These are phyloP conservation scores for Drosophila gunungcola DNA, from an alignment of 1,140 invertebrate species.

Conservation along the genomic window DNA sequence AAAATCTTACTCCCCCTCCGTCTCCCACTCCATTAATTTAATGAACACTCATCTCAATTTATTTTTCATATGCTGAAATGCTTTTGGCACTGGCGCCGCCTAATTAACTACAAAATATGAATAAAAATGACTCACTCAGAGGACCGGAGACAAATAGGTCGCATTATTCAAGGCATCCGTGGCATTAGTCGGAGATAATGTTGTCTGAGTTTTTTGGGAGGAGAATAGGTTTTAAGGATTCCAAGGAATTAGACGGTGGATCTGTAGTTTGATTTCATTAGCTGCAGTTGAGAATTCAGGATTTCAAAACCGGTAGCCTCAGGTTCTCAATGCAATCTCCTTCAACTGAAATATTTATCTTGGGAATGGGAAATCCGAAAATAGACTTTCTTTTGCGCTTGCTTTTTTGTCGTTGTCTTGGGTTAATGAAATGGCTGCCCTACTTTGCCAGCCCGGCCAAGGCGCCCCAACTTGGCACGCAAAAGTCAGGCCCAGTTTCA, in stretches of 20 bases:
- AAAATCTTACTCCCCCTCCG: neutral
- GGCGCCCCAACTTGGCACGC: slow-evolving; percentile 55
- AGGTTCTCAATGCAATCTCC: slow-evolving; percentile 25
- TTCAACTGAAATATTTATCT: slow-evolving; percentile 33
- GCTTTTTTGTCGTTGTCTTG: slow-evolving; percentile 26
- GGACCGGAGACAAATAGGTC: slow-evolving; percentile 29
- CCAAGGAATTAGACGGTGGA: neutral
- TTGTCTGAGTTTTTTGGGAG: neutral
- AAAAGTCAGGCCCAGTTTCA: slow-evolving; percentile 47
- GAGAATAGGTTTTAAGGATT: neutral
- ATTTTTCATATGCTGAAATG: slow-evolving; percentile 23
- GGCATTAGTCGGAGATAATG: slow-evolving; percentile 16
- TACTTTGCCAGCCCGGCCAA: slow-evolving; percentile 63
- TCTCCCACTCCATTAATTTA: slow-evolving; percentile 15
- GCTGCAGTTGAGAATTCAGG: slow-evolving; percentile 6
- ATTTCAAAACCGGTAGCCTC: neutral
- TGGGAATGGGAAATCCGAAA: slow-evolving; percentile 24
- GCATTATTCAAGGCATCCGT: slow-evolving; percentile 23
- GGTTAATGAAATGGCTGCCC: slow-evolving; percentile 75
- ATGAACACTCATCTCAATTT: slow-evolving; percentile 36
- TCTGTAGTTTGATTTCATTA: slow-evolving; percentile 1
- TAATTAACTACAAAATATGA: slow-evolving; percentile 59
- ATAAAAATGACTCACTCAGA: slow-evolving; percentile 49
- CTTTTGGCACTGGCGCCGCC: slow-evolving; percentile 18
- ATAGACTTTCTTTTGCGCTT: slow-evolving; percentile 27